phyloP scores from a whole-genome alignment of 2,113 vertebrate species.

The Benitochromis conjunctus region DNA sequence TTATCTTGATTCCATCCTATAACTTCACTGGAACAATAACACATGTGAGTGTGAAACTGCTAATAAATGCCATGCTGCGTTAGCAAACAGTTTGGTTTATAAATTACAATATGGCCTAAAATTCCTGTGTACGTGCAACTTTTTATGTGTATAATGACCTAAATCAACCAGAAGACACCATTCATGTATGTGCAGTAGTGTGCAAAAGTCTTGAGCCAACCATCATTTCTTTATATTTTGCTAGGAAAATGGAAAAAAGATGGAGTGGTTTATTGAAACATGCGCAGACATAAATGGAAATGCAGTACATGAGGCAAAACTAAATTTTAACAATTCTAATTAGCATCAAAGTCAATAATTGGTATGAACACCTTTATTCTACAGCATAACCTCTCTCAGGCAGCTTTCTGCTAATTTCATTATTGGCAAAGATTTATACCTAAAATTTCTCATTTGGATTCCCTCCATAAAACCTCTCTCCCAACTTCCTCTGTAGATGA shows the following conservation, averaged over 20 bases:
- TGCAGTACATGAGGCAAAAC: not conserved
- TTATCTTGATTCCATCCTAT: not conserved
- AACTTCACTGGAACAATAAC: not conserved
- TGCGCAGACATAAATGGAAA: not conserved
- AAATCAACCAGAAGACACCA: not conserved
- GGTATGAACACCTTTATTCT: not conserved
- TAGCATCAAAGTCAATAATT: not conserved
- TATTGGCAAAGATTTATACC: not conserved
- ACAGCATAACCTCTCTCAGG: not conserved
- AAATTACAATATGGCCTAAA: not conserved
- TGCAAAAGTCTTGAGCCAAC: not conserved
- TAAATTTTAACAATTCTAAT: not conserved
- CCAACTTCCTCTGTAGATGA: not conserved
- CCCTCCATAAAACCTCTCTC: not conserved
- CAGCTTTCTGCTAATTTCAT: not conserved
- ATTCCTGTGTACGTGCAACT: not conserved
- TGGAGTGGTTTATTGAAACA: not conserved
- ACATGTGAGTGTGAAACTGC: not conserved
- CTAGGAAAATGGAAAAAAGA: not conserved
- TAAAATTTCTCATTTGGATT: not conserved
- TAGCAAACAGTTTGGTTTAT: not conserved
- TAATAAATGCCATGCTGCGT: constrained; percentile 30
- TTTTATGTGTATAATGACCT: not conserved
- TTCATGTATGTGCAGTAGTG: not conserved
- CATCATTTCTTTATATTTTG: not conserved